These are phyloP conservation scores for Melanocharis versteri DNA, from an alignment of 2,113 vertebrate genomes.

Conservation along the genomic window DNA sequence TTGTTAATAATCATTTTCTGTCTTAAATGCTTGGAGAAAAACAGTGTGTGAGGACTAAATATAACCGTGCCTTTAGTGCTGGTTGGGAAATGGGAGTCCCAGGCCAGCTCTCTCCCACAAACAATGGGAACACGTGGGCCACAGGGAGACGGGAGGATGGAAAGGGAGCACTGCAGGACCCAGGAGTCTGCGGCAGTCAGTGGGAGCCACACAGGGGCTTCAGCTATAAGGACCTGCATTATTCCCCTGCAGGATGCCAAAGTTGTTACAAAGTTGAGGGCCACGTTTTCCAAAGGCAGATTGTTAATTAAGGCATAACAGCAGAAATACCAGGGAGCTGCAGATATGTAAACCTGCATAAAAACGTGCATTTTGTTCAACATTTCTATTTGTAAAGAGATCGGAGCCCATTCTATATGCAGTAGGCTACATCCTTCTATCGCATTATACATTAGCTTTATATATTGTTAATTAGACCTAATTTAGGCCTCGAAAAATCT, in stretches of 20 bases:
- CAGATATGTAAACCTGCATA: not conserved
- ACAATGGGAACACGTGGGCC: not conserved
- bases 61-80: not conserved
- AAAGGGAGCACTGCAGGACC: not conserved
- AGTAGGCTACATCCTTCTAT: conserved; percentile 8
- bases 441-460: conserved; percentile 59
- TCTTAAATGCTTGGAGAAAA: not conserved
- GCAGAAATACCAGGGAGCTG: not conserved
- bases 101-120: not conserved
- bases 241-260: not conserved
- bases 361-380: conserved; percentile 35
- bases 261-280: not conserved
- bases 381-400: conserved; percentile 47
- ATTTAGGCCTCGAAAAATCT: conserved; percentile 65
- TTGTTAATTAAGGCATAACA: not conserved
- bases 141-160: not conserved
- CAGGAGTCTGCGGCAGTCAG: not conserved
- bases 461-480: conserved; percentile 69
- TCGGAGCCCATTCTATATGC: not conserved
- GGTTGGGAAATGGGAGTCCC: not conserved
- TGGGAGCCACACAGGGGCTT: accelerated
- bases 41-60: not conserved
- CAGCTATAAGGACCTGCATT: not conserved
- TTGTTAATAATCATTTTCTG: not conserved
- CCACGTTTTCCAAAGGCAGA: not conserved